Conservation (phyloP, 2,797 vertebrate species). For the Anisognathus igniventris region DNA sequence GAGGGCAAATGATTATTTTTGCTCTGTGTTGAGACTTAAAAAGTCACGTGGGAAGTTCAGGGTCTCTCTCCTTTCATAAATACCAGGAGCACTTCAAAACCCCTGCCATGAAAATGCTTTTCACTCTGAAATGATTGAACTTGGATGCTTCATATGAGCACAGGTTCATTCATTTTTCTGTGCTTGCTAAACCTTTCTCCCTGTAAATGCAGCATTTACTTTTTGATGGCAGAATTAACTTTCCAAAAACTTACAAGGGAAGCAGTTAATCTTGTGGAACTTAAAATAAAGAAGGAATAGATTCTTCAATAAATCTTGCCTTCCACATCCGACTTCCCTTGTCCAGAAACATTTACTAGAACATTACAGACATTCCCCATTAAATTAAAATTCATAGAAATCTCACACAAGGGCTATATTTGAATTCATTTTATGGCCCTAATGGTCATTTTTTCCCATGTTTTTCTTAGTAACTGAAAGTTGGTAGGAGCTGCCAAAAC, state of each 20-base stretch:
- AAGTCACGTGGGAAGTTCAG: not conserved
- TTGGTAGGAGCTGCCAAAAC: conserved; percentile 43
- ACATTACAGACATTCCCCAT: conserved; percentile 42
- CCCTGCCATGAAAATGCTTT: not conserved
- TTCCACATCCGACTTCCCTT: conserved; percentile 23
- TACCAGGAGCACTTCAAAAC: not conserved
- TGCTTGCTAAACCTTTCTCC: not conserved
- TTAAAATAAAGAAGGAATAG: conserved; percentile 28
- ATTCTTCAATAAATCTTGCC: not conserved
- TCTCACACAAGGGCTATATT: conserved; percentile 42
- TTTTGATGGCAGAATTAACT: conserved; percentile 11
- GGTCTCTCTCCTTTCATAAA: not conserved
- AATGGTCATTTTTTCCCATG: conserved; percentile 24
- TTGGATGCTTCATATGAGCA: not conserved
- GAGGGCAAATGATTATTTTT: not conserved
- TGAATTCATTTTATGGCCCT: conserved; percentile 37
- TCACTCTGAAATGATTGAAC: not conserved
- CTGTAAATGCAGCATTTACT: not conserved
- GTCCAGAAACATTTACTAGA: conserved; percentile 34
- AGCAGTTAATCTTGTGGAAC: conserved; percentile 7
- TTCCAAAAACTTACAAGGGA: conserved; percentile 1
- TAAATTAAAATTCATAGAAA: conserved; percentile 48
- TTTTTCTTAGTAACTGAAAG: conserved; percentile 51
- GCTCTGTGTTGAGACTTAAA: not conserved
- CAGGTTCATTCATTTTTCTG: not conserved